phyloP scores from a whole-genome alignment of 2,797 vertebrate species.

The Macrochelys suwanniensis region DNA sequence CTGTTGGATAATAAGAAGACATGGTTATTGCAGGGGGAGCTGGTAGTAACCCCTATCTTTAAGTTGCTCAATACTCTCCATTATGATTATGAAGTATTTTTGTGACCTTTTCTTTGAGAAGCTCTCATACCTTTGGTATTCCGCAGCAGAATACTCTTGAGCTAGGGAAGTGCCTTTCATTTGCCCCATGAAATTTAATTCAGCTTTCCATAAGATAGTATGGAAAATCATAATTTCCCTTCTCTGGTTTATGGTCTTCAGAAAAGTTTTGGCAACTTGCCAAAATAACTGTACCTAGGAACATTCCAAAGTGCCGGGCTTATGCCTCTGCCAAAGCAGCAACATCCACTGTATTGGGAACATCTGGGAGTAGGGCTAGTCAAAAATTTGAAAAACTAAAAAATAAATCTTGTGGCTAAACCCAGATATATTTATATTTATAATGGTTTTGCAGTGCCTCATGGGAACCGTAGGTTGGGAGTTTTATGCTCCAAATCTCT shows the following conservation, averaged over 20 bases:
- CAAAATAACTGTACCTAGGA: not conserved
- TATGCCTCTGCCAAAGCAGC: not conserved
- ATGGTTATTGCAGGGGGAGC: not conserved
- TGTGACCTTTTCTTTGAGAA: not conserved
- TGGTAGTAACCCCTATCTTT: not conserved
- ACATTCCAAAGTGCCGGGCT: not conserved
- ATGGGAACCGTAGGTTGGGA: not conserved
- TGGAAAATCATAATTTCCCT: not conserved
- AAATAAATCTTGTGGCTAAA: not conserved
- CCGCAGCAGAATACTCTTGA: not conserved
- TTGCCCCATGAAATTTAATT: not conserved
- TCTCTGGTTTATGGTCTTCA: not conserved
- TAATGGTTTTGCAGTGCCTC: not conserved
- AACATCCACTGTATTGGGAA: not conserved
- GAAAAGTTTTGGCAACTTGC: not conserved
- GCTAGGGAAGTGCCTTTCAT: not conserved
- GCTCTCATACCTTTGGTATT: not conserved
- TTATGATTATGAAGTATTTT: not conserved
- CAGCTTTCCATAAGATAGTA: not conserved
- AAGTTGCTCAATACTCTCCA: not conserved
- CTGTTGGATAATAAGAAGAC: slow-evolving; percentile 53
- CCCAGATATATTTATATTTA: not conserved
- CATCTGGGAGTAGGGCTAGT: not conserved
- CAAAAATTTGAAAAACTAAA: slow-evolving; percentile 1
- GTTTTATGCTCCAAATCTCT: not conserved